Base-by-base conservation (phyloP, 2,113 vertebrate genomes). In the Toxotes jaculatrix region DNA sequence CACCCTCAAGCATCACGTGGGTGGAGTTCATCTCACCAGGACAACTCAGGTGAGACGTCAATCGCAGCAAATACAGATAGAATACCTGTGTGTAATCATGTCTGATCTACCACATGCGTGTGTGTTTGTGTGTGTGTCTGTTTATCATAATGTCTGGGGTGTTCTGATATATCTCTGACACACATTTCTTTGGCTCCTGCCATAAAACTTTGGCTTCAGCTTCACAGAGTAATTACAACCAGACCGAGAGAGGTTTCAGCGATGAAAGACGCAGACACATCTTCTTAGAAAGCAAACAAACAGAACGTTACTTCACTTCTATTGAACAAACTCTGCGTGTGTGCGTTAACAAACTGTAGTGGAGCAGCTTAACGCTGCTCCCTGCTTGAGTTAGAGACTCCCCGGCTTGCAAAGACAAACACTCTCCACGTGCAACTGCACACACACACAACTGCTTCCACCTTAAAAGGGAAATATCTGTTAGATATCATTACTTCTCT, bases 391-490 rank as follows among this genome's bases (percentile, higher is more conserved):
- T 81, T 21, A 40, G 65, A 86, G 84, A 88, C 85, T 88, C 87
- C 79, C 88, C 86, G 84, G 85, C 79, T 87, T 6, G 83, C 69
- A 7, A 62, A 88, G 72, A 85, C 82, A 91, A 74, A 87, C 77
- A 64, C 73, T 53, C 61, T 63, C 62, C 73, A 79, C 13, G 45
- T 84, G 73, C 64, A 80, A 23, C 13, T 71, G 27, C 56, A 61
- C 53, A 60, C 76, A 70, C 17, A 38, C 71, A 62, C 72, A 42
- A 23, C 49, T 4, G 23, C 63, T 43, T 80, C 68, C 88, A 73
- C 90, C 91, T 87, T 80, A 82, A 88, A 89, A 92, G 87, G 87
- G 79, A 87, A 87, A 70, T 79, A 66, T 81, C 88, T 82, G 85
- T 75, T 83, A 40, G 71, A 77, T 84, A 82, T 90, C 62, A 80